Conservation (phyloP, 2,888 invertebrate genomes). For the Temnothorax ravouxi region DNA sequence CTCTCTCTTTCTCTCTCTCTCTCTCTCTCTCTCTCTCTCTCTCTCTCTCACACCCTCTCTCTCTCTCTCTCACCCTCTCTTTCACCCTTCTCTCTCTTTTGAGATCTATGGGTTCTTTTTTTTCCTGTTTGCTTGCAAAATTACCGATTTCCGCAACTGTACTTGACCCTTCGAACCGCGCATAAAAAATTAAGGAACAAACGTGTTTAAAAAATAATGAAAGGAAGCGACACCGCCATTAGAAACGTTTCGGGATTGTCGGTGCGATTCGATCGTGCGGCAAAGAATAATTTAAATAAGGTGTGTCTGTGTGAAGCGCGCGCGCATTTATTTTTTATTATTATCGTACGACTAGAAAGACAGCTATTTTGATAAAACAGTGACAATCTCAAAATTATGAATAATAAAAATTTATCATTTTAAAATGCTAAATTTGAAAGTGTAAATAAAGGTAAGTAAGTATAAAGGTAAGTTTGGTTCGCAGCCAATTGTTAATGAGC, state of each 20-base stretch:
- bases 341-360: neutral
- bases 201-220: conserved; percentile 33
- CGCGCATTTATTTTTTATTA: neutral
- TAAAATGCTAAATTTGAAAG: conserved; percentile 5
- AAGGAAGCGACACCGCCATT: neutral
- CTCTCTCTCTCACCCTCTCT: neutral
- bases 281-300: conserved; percentile 3
- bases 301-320: neutral
- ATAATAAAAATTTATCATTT: neutral
- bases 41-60: neutral
- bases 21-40: conserved; percentile 6
- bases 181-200: conserved; percentile 62
- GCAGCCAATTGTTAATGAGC: neutral
- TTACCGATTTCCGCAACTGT: conserved; percentile 75
- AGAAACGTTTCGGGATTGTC: neutral
- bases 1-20: conserved; percentile 1
- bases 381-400: neutral
- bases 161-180: conserved; percentile 79
- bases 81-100: neutral
- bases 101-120: neutral
- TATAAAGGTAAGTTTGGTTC: neutral
- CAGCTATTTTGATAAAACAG: neutral
- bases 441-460: neutral
- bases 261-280: neutral
- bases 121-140: conserved; percentile 34